Base-by-base conservation (phyloP, 2,113 vertebrate species). In the Dipodomys spectabilis region DNA sequence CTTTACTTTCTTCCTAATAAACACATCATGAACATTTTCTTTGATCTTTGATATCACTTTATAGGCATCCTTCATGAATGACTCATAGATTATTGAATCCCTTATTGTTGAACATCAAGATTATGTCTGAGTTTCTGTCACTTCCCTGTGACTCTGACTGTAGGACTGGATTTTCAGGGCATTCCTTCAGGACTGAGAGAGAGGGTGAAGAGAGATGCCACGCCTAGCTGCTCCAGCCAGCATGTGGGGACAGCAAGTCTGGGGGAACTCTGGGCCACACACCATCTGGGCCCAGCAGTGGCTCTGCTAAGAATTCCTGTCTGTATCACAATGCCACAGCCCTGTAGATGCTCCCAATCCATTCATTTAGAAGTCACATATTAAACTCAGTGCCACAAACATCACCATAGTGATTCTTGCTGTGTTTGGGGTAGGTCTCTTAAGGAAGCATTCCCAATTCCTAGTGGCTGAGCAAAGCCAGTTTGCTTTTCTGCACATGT, bases 1-100 rank as follows among this genome's bases (percentile, higher is more conserved):
- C 27, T 84, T 71, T 62, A 28, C 86, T 65, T 93, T 57, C 49
- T 30, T 53, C 88, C 88, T 67, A 78, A 75, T n/a, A 79, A 91
- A 94, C 73, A 60, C 27, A 25, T 11, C 62, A 28, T 39, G 28
- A 53, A n/a, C 65, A 23, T 62, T 91, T 80, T 64, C 69, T 23
- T 86, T 77, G 23, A 16, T 49, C 2, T 30, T 81, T 75, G 67
- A 19, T 28, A 82, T 44, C 86, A 45, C 60, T 93, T 39, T 75
- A 82, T 57, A 27, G 68, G 62, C 64, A 18, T 68, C n/a, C 62
- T 10, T 6, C 35, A 60, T 35, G 25, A 64, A 49, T 64, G 65
- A 5, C 4, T 64, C 67, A 86, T 72, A 53, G 79, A 28, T 91
- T 25, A 91, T 64, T 69, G 73, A 72, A 27, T 49, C n/a, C 45